Percentiles rank a stretch among this genome's conserved stretches.
Conservation (phyloP, 2,113 vertebrate species). For the Henicopernis longicauda region DNA sequence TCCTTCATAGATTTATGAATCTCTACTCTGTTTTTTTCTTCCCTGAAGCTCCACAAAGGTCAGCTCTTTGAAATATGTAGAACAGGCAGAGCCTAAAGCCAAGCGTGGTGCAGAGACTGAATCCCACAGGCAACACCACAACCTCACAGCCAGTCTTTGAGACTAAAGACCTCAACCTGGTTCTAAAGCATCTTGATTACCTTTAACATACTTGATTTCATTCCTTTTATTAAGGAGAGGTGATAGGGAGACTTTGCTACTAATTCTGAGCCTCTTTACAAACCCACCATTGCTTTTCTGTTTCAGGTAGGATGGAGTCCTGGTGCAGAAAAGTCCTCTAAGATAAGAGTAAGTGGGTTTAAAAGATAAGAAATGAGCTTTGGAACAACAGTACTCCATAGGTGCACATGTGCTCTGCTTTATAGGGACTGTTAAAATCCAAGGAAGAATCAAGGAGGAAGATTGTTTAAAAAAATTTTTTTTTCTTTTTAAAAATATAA, state of each 20-base stretch:
- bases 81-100: neutral
- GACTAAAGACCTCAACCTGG: neutral
- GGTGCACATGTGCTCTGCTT: neutral
- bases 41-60: neutral
- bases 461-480: neutral
- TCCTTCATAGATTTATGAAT: neutral
- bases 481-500: neutral
- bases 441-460: neutral
- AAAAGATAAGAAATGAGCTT: neutral
- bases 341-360: neutral
- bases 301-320: neutral
- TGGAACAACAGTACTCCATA: neutral
- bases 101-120: neutral
- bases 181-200: neutral
- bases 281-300: neutral
- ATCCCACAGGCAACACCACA: neutral
- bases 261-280: neutral
- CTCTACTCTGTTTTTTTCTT: neutral
- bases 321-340: neutral
- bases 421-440: neutral
- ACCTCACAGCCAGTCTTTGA: neutral
- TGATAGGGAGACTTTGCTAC: neutral
- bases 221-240: neutral
- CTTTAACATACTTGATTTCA: neutral
- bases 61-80: neutral